These are phyloP conservation scores for Actinopyga echinites DNA, from an alignment of 53 echinoderm and acorn worm genomes.

Conservation along the genomic window DNA sequence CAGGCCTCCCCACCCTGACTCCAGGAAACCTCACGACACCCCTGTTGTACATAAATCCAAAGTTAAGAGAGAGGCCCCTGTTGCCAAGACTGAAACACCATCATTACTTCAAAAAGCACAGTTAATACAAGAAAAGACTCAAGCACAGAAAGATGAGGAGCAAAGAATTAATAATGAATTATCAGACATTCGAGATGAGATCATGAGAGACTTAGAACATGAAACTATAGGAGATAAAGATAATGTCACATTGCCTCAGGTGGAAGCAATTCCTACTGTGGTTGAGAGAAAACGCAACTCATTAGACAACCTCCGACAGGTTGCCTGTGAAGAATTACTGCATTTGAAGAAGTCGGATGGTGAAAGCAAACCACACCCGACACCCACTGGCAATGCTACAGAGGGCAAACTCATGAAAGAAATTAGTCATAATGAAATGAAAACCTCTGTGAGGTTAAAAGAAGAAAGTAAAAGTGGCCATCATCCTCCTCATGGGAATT, in stretches of 20 bases:
- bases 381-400: neutral
- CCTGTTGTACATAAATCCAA: slow-evolving; percentile 35
- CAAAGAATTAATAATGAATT: slow-evolving; percentile 43
- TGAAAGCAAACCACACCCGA: neutral
- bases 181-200: slow-evolving; percentile 52
- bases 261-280: neutral
- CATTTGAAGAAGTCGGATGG: slow-evolving; percentile 33
- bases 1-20: slow-evolving; percentile 48
- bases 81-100: neutral
- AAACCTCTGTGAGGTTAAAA: slow-evolving; percentile 2
- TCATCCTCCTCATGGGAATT: neutral
- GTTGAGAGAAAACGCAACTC: slow-evolving; percentile 25
- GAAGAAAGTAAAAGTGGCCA: neutral
- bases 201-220: slow-evolving; percentile 55
- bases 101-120: slow-evolving; percentile 11
- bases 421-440: neutral
- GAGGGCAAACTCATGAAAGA: neutral
- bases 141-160: slow-evolving; percentile 47
- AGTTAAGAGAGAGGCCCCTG: slow-evolving; percentile 10
- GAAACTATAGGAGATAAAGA: slow-evolving; percentile 8
- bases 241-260: neutral
- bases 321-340: slow-evolving; percentile 13
- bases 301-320: slow-evolving; percentile 21
- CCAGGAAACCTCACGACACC: slow-evolving; percentile 25
- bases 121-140: slow-evolving; percentile 32